Evolutionary conservation across 2,888 invertebrate genomes (phyloP).

Genomic region (Cerastis rubricosa): DNA sequence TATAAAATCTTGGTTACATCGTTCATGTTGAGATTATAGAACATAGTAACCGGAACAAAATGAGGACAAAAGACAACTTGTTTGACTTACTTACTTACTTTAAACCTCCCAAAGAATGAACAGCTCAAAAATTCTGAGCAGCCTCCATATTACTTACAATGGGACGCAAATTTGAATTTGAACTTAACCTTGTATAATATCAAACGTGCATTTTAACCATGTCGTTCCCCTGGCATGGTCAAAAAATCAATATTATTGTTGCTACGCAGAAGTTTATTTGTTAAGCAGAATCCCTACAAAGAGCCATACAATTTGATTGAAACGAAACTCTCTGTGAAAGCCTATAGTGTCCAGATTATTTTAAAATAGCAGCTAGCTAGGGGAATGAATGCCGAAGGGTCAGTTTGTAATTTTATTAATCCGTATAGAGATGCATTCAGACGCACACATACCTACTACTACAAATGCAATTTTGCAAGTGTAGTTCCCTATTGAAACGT

Average conservation of each 20-base stretch:
- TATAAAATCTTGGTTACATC: no score
- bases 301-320: slow-evolving; percentile 37
- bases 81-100: neutral
- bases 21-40: no score
- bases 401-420: slow-evolving; percentile 43
- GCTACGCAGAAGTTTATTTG: slow-evolving; percentile 35
- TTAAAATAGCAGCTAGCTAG: slow-evolving; percentile 56
- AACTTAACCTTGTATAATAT: slow-evolving; percentile 46
- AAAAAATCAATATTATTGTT: slow-evolving; percentile 53
- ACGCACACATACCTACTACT: neutral
- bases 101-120: neutral
- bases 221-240: slow-evolving; percentile 1
- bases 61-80: neutral
- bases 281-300: slow-evolving; percentile 39
- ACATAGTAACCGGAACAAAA: neutral
- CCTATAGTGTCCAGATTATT: slow-evolving; percentile 60
- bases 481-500: slow-evolving; percentile 11
- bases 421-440: slow-evolving; percentile 24
- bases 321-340: slow-evolving; percentile 46
- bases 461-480: slow-evolving; percentile 30
- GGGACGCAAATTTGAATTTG: neutral
- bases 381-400: slow-evolving; percentile 47
- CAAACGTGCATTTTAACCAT: slow-evolving; percentile 2
- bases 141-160: neutral
- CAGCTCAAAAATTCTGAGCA: neutral